Evolutionary conservation across 1,140 invertebrate species (phyloP), one percentile per base, ranked within the genome.

Genomic region (Pachypsylla venusta): DNA sequence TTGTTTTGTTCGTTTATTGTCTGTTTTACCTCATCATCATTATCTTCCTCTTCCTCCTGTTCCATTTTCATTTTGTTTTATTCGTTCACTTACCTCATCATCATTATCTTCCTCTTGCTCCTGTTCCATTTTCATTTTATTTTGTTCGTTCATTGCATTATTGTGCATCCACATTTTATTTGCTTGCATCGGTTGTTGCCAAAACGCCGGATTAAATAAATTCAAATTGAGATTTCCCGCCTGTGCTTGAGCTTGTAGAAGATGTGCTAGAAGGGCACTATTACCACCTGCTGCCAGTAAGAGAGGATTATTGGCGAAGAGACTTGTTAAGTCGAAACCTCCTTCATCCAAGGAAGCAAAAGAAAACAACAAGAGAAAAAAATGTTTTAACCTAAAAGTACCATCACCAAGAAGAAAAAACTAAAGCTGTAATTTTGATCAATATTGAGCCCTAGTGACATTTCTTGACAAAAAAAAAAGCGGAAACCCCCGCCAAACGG

Each of bases 31-130:
- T n/a, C n/a, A n/a, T n/a, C n/a, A n/a, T n/a, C n/a, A n/a, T n/a
- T 10, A 12, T 35, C n/a, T n/a, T 35, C 30, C 30, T 35, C n/a
- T 35, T 35, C n/a, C 30, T 35, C 30, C n/a, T 35, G 10, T 35
- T 35, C 10, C n/a, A n/a, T n/a, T n/a, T n/a, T n/a, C n/a, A n/a
- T n/a, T n/a, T n/a, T n/a, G n/a, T n/a, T n/a, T n/a, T n/a, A n/a
- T n/a, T 35, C 30, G 16, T 16, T 16, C 16, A 19, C 42, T 19
- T 48, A 48, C 22, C 20, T 40, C 3, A 19, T 58, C 57, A 48
- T 35, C 35, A 35, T 48, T 42, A 28, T 35, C 27, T 28, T 58
- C 26, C n/a, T 30, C 57, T 10, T 58, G n/a, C 42, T 48, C n/a
- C 42, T 48, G 42, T 19, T 48, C 42, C 42, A 19, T n/a, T n/a